Percentiles rank a stretch among this genome's conserved stretches.
These are phyloP conservation scores for Pangasianodon gigas DNA, from an alignment of 2,113 vertebrate species.

Conservation along the genomic window DNA sequence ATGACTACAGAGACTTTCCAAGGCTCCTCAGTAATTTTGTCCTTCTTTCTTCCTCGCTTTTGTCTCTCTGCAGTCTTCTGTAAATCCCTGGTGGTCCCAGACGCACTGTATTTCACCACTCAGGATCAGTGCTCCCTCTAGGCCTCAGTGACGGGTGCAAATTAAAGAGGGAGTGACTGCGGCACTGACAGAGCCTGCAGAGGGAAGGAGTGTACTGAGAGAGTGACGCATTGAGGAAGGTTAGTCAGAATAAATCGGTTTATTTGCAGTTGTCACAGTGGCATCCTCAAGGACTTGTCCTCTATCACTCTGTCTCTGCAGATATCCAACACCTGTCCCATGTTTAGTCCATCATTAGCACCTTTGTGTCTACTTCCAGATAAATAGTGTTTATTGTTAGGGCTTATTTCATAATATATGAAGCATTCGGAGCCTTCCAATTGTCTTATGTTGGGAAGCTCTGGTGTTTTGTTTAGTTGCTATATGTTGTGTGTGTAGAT, in stretches of 20 bases:
- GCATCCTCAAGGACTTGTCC: neutral
- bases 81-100: slow-evolving; percentile 39
- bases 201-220: slow-evolving; percentile 15
- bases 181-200: slow-evolving; percentile 18
- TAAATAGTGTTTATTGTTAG: neutral
- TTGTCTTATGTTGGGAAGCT: neutral
- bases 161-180: slow-evolving; percentile 55
- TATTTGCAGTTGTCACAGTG: slow-evolving; percentile 6
- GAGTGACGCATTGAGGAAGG: slow-evolving; percentile 5
- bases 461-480: neutral
- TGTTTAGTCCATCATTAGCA: neutral
- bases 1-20: slow-evolving; percentile 36
- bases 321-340: neutral
- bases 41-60: slow-evolving; percentile 26
- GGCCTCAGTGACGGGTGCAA: slow-evolving; percentile 52
- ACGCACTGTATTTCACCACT: slow-evolving; percentile 40
- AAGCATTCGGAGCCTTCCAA: neutral
- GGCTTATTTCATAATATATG: neutral
- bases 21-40: slow-evolving; percentile 50
- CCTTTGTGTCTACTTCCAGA: neutral
- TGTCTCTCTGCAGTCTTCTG: slow-evolving; percentile 5
- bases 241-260: slow-evolving; percentile 41
- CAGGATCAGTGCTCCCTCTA: slow-evolving; percentile 40
- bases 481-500: neutral
- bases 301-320: neutral